These are phyloP conservation scores for Eulacestoma nigropectus DNA, from an alignment of 2,113 vertebrate species.

Conservation along the genomic window DNA sequence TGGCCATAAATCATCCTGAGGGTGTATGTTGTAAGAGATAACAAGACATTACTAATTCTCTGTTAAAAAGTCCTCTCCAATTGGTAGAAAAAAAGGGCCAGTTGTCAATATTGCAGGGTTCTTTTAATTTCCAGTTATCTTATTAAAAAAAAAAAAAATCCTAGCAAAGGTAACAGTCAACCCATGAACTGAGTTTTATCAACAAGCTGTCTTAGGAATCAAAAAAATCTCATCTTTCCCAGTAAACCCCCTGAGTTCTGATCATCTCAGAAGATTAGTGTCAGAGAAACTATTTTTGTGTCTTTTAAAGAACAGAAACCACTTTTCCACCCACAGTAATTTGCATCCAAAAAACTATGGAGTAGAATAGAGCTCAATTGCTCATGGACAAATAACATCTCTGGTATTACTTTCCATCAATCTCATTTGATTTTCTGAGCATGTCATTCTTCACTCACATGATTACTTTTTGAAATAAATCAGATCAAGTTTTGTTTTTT, in stretches of 20 bases:
- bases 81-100: not conserved
- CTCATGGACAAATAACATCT: not conserved
- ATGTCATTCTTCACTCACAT: not conserved
- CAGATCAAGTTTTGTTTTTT: not conserved
- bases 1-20: not conserved
- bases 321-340: not conserved
- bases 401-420: not conserved
- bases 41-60: not conserved
- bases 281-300: not conserved
- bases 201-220: not conserved
- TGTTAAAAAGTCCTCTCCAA: not conserved
- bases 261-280: not conserved
- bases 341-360: not conserved
- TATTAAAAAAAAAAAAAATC: too few species aligned
- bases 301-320: not conserved
- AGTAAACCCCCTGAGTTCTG: not conserved
- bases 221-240: not conserved
- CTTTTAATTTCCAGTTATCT: not conserved
- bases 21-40: not conserved
- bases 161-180: not conserved
- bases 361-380: not conserved
- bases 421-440: not conserved
- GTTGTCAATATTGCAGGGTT: not conserved
- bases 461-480: not conserved
- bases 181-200: not conserved